Base-by-base conservation (phyloP, 1,140 invertebrate genomes). In the Stegodyphus dumicola region DNA sequence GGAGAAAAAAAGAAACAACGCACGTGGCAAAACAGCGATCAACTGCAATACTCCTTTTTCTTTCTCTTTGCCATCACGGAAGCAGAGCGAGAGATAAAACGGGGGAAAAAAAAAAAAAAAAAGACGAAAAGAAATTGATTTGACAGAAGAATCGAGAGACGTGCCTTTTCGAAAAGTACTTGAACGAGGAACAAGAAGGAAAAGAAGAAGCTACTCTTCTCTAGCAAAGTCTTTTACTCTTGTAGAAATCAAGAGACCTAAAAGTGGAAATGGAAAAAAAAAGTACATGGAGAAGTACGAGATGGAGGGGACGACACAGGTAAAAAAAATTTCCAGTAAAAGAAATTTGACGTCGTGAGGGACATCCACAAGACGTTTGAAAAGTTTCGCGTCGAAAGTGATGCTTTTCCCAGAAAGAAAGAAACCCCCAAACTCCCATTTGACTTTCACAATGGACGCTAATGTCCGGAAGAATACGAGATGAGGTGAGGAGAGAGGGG, bases 371-470 rank as follows among this genome's bases (percentile, higher is more conserved):
- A 75, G 49, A 78, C 48, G 65, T 66, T 71, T 80, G 77, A 71
- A 80, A 80, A 81, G 70, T 81, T 81, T 81, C 79, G 70, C 79
- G 79, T 81, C 79, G 56, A 71, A 80, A 71, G 52, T 64, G 77
- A 80, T 73, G 17, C 11, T 0, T 17, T 60, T 15, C 56, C 9
- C 1, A 60, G 17, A 17, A 18, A 67, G 33, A 77, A 85, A 85
- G 81, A 77, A 77, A 74, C 71, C 70, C 66, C 80, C 49, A 69
- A 85, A 84, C 81, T 84, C 71, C 81, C 81, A 85, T 85, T 75
- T 85, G 81, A 85, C 81, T 85, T 76, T 85, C 81, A 85, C 81
- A 85, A 84, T 85, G 81, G 81, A 85, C 81, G 81, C 81, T 85
- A 85, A 85, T 85, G 81, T 85, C 81, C 81, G 73, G 81, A 53